Percentiles rank a stretch among this genome's conserved stretches.
Evolutionary conservation across 2,888 invertebrate genomes (phyloP).

Genomic region (Drosophila borealis): DNA sequence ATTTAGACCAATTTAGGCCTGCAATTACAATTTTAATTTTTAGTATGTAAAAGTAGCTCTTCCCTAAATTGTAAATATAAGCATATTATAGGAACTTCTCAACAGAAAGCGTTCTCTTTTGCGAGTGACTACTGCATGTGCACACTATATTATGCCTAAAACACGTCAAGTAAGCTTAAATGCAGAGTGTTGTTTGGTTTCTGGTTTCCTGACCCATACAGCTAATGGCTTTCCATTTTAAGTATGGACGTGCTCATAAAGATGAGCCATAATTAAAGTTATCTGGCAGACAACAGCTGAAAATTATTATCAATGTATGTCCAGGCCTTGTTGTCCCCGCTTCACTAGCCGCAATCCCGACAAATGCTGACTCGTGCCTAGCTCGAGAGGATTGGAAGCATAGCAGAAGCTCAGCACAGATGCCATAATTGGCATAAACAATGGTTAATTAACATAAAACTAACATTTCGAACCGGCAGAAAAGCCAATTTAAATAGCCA

Average conservation of each 20-base stretch:
- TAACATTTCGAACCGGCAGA: conserved; percentile 65
- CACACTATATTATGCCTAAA: no score
- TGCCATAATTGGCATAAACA: conserved; percentile 75
- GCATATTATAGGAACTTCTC: no score
- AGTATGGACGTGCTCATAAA: conserved; percentile 8
- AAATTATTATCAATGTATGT: conserved; percentile 7
- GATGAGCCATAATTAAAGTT: conserved; percentile 17
- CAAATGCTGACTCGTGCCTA: conserved; percentile 21
- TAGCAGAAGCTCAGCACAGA: conserved; percentile 15
- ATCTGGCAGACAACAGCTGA: conserved; percentile 14
- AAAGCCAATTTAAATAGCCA: conserved; percentile 69
- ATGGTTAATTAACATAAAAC: conserved; percentile 79
- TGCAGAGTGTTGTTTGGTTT: no score
- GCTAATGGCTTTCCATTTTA: not conserved
- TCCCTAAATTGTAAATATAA: no score
- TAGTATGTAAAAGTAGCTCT: no score
- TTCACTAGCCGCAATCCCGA: not conserved
- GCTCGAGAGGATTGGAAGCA: conserved; percentile 5
- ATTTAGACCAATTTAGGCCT: no score
- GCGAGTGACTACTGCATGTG: no score
- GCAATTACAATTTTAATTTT: no score
- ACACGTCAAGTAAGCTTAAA: no score
- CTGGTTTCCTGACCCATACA: no score
- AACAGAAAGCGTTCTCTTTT: no score
- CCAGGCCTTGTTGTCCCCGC: not conserved